Evolutionary conservation across 2,888 invertebrate genomes (phyloP), one percentile per base, ranked within the genome.

Genomic region (Polylopha cassiicola): DNA sequence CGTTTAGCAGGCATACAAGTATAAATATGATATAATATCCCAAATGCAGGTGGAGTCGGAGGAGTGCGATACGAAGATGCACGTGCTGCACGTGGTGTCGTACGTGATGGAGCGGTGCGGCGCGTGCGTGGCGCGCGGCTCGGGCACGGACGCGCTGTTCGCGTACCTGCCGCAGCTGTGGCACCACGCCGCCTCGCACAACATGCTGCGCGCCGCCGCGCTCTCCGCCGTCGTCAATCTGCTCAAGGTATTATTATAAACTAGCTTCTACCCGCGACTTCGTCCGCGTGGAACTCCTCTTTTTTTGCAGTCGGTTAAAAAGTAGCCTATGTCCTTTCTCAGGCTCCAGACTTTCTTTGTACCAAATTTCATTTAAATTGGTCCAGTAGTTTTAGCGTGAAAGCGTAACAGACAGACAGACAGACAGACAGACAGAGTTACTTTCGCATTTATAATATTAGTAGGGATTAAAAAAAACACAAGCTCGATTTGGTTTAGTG

Each of bases 21-120:
- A 10, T 29, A 29, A 10, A 18, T 3, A 3, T 7, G 8, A 18
- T 7, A 7, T 8, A 15, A 9, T 24, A 69, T n/a, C 8, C 34
- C 77, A 86, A 37, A 78, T 94, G 22, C 77, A 98, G 59, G 93
- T 95, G 67, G 95, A 95, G 68, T 93, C 94, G 0, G 89, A 90
- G 49, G 96, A 97, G 78, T 96, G 95, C 79, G 97, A 98, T 73
- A 95, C 96, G 1, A 98, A 97, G 91, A 95, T 97, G 93, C 94
- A 95, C 70, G 94, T 97, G 11, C 86, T 98, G 20, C 93, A 93
- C 74, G 95, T 95, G 42, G 89, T 97, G 73, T 95, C 96, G 26
- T 92, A 93, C 66, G 91, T 97, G 64, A 92, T 96, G 58, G 96
- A 97, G 77, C 89, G 95, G 38, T 92, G 95, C 70, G 95, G 93